Evolutionary conservation across 2,888 invertebrate genomes (phyloP).

Genomic region (Diarsia brunnea): DNA sequence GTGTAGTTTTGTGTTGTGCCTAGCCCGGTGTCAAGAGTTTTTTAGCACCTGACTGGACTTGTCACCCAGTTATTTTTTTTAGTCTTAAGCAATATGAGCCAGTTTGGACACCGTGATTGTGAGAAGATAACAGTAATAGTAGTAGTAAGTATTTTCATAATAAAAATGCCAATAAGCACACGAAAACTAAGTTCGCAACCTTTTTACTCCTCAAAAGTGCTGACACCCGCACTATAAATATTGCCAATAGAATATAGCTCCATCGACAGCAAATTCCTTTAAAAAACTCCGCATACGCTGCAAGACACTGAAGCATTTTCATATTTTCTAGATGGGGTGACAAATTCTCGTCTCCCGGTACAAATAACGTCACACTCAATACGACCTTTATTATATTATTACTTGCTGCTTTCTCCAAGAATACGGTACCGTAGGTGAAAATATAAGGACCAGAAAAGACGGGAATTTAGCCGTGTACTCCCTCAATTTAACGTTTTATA

Average conservation of each 20-base stretch:
- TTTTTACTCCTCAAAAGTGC: background rate
- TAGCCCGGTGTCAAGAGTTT: too few relatives aligned
- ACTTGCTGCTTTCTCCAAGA: conserved; percentile 24
- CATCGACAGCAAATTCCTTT: background rate
- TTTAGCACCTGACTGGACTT: too few relatives aligned
- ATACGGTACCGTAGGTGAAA: conserved; percentile 20
- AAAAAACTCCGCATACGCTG: background rate
- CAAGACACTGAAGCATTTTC: conserved; percentile 14
- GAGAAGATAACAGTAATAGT: background rate
- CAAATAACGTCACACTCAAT: conserved; percentile 47
- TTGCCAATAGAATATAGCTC: background rate
- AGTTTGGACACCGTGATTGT: background rate
- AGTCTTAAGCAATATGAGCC: background rate
- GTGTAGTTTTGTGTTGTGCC: too few relatives aligned
- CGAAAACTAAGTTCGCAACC: background rate
- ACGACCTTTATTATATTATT: conserved; percentile 45
- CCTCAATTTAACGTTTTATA: conserved; percentile 34
- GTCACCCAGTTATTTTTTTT: background rate
- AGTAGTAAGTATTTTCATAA: background rate
- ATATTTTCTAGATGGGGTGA: conserved; percentile 35
- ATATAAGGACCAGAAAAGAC: conserved; percentile 39
- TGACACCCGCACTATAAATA: background rate
- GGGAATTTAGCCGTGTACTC: conserved; percentile 16
- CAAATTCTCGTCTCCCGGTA: conserved; percentile 27
- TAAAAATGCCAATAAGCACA: background rate